Percentiles rank a stretch among this genome's conserved stretches.
Evolutionary conservation across 1,140 invertebrate genomes (phyloP).

Genomic region (Gonatopus flavifemur): DNA sequence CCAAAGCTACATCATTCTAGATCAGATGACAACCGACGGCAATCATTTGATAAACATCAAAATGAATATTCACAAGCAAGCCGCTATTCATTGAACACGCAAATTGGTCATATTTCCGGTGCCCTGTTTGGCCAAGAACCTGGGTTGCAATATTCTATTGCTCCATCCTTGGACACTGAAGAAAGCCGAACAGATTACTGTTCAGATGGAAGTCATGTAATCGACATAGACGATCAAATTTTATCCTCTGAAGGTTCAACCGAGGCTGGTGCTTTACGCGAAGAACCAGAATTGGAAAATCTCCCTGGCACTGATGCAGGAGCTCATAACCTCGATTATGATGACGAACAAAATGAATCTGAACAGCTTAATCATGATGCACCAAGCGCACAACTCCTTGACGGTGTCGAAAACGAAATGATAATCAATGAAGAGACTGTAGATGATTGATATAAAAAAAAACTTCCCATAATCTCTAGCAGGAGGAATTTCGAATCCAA

Average conservation of each 20-base stretch:
- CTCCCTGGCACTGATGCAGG: constrained; percentile 33
- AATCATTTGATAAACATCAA: constrained; percentile 48
- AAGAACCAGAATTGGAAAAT: constrained; percentile 52
- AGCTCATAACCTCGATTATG: constrained; percentile 17
- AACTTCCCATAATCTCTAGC: too few relatives aligned
- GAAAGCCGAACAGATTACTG: constrained; percentile 36
- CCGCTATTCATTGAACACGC: constrained; percentile 47
- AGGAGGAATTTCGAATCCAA: too few relatives aligned
- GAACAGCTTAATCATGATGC: too few relatives aligned
- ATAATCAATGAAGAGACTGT: too few relatives aligned
- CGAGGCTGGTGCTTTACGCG: constrained; percentile 42
- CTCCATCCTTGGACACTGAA: constrained; percentile 41
- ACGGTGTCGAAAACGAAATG: too few relatives aligned
- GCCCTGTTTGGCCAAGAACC: constrained; percentile 37
- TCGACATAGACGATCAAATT: constrained; percentile 40
- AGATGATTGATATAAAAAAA: too few relatives aligned
- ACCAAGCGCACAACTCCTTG: too few relatives aligned
- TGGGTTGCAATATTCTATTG: constrained; percentile 49
- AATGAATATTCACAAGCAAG: constrained; percentile 47
- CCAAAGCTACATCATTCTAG: constrained; percentile 50
- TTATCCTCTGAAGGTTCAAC: constrained; percentile 23
- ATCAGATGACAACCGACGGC: constrained; percentile 50
- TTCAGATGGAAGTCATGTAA: constrained; percentile 39
- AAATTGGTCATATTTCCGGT: constrained; percentile 32
- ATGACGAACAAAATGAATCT: too few relatives aligned